A percentile compares a stretch with the other conserved stretches of the same genome.
phyloP scores from a whole-genome alignment of 2,113 vertebrate genomes.

The Serilophus lunatus region DNA sequence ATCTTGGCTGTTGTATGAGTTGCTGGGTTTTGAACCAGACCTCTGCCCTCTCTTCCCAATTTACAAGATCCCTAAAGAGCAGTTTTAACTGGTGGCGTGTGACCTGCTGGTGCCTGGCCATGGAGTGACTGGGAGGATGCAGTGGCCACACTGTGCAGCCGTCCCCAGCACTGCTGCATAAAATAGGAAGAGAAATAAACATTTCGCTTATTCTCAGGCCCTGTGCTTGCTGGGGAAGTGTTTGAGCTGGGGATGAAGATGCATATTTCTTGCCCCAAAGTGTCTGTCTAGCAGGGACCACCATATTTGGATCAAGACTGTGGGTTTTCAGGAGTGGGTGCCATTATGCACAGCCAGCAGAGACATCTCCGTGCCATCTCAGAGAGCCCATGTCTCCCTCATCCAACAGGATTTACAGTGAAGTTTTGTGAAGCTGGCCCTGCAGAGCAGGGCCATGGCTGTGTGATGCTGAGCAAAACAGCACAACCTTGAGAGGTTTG shows the following conservation, averaged over 20 bases:
- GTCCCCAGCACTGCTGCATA: neutral
- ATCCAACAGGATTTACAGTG: neutral
- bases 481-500: fast-evolving
- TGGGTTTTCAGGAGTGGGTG: neutral
- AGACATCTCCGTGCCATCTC: neutral
- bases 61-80: neutral
- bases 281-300: neutral
- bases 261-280: fast-evolving
- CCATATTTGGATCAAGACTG: fast-evolving
- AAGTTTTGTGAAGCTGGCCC: neutral
- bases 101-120: neutral
- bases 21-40: neutral
- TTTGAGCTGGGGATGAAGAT: neutral
- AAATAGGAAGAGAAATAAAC: neutral
- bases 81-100: neutral
- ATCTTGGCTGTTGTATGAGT: neutral
- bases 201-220: neutral
- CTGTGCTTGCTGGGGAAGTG: neutral
- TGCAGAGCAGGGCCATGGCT: neutral
- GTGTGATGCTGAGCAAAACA: neutral
- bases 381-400: fast-evolving
- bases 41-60: neutral
- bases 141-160: neutral
- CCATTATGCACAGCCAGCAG: neutral
- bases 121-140: neutral